phyloP scores from a whole-genome alignment of 2,113 vertebrate species.

The Rynchops niger region DNA sequence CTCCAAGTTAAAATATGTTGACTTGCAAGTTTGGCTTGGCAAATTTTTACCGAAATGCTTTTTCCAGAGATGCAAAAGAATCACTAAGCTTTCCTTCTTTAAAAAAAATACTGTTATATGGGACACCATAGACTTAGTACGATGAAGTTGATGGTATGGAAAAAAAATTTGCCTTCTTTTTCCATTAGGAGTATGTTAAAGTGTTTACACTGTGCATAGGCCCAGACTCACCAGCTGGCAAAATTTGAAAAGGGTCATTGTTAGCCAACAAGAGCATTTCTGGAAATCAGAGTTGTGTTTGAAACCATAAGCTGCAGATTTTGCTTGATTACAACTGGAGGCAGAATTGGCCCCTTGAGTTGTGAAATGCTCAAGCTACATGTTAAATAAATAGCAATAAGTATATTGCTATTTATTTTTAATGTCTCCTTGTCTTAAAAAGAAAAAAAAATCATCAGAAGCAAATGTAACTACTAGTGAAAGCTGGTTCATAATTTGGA shows the following conservation, averaged over 20 bases:
- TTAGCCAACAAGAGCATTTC: neutral
- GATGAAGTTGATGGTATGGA: neutral
- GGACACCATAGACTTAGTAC: neutral
- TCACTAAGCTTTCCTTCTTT: neutral
- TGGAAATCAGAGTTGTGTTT: constrained; percentile 9
- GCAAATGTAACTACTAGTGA: constrained; percentile 3
- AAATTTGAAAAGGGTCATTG: constrained; percentile 21
- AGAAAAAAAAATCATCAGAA: neutral
- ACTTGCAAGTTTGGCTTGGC: constrained; percentile 37
- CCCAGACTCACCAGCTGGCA: neutral
- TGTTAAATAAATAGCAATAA: neutral
- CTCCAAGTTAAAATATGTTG: constrained; percentile 32
- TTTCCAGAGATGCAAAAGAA: constrained; percentile 32
- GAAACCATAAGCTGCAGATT: constrained; percentile 1
- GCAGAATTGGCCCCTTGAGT: neutral
- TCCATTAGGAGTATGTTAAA: neutral
- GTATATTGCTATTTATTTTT: constrained; percentile 3
- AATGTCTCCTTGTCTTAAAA: constrained; percentile 11
- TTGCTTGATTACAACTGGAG: neutral
- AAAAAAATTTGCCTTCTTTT: neutral
- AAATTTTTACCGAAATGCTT: neutral
- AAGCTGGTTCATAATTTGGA: constrained; percentile 22
- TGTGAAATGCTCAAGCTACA: neutral
- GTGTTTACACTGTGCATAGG: neutral
- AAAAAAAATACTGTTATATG: neutral